Conservation (phyloP, 2,888 invertebrate species). For the Nineta flava region DNA sequence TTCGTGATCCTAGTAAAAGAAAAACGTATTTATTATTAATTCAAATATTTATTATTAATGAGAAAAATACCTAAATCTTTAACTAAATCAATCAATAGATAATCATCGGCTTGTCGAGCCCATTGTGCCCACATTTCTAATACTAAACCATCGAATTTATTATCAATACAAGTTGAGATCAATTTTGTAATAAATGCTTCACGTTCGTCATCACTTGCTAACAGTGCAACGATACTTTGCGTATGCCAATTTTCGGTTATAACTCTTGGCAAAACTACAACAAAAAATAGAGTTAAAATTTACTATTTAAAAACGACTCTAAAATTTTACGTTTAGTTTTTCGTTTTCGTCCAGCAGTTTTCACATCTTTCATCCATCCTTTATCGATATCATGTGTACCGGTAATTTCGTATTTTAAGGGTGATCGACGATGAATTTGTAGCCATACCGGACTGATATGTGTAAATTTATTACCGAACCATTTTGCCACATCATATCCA, state of each 20-base stretch:
- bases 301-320: conserved; percentile 1
- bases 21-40: neutral
- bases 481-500: conserved; percentile 85
- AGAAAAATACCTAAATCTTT: conserved; percentile 39
- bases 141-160: conserved; percentile 79
- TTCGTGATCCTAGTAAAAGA: conserved; percentile 35
- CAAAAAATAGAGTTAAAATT: conserved; percentile 17
- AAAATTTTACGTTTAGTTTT: conserved; percentile 39
- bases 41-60: neutral
- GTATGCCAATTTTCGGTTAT: conserved; percentile 76
- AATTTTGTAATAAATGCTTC: conserved; percentile 51
- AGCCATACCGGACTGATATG: conserved; percentile 93
- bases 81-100: conserved; percentile 43
- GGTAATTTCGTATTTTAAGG: conserved; percentile 41
- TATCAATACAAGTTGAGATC: conserved; percentile 49
- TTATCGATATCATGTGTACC: conserved; percentile 74
- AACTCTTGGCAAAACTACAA: conserved; percentile 72
- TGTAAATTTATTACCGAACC: conserved; percentile 75
- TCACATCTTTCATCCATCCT: conserved; percentile 64
- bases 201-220: conserved; percentile 49
- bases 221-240: conserved; percentile 55
- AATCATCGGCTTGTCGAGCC: conserved; percentile 42
- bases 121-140: conserved; percentile 83
- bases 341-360: conserved; percentile 34
- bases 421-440: conserved; percentile 52